A percentile compares a stretch with the other conserved stretches of the same genome.
Evolutionary conservation across 1,140 invertebrate species (phyloP).

Genomic region (Thaumatotibia leucotreta): DNA sequence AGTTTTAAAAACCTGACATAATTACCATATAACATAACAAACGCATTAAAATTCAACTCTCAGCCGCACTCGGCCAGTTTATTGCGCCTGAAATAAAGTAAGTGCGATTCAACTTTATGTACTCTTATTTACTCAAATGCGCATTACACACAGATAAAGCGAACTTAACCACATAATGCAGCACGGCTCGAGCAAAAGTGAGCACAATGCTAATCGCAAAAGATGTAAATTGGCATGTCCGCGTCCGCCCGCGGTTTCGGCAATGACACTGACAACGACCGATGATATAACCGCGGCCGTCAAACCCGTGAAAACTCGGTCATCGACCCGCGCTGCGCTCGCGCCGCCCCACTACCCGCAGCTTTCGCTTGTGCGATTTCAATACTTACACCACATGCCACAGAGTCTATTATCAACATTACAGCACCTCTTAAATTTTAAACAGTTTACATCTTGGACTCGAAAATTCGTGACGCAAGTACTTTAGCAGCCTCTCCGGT

Average conservation of each 20-base stretch:
- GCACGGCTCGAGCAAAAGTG: slow-evolving; percentile 37
- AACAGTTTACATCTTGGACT: slow-evolving; percentile 48
- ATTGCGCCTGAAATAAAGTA: slow-evolving; percentile 8
- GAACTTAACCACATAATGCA: slow-evolving; percentile 12
- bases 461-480: slow-evolving; percentile 42
- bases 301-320: slow-evolving; percentile 77
- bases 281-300: slow-evolving; percentile 77
- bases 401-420: slow-evolving; percentile 51
- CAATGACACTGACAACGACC: slow-evolving; percentile 76
- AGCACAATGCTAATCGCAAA: slow-evolving; percentile 36
- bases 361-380: slow-evolving; percentile 66
- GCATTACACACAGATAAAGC: slow-evolving; percentile 7
- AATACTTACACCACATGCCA: slow-evolving; percentile 43
- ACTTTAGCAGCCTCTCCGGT: slow-evolving; percentile 20
- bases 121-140: slow-evolving; percentile 14
- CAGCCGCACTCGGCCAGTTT: not conserved
- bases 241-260: slow-evolving; percentile 57
- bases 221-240: slow-evolving; percentile 51
- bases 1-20: not conserved
- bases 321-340: slow-evolving; percentile 67
- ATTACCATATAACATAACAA: slow-evolving; percentile 2
- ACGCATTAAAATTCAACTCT: slow-evolving; percentile 1
- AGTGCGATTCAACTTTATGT: slow-evolving; percentile 5
- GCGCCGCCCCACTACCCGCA: slow-evolving; percentile 33
- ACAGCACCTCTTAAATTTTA: slow-evolving; percentile 32